Evolutionary conservation across 2,797 vertebrate species (phyloP).

Genomic region (Lepus townsendii): DNA sequence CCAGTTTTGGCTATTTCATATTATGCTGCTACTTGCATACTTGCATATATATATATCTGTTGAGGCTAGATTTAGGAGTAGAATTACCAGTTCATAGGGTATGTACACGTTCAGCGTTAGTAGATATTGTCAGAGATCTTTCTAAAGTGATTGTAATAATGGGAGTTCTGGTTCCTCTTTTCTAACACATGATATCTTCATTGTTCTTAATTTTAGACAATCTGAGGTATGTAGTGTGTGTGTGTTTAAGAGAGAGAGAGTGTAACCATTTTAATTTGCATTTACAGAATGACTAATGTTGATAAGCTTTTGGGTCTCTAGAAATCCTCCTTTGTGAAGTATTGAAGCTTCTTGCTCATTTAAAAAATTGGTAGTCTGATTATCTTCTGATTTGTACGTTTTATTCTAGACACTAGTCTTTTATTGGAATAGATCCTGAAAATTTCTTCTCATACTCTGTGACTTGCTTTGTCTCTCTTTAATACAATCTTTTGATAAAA

Average conservation of each 20-base stretch:
- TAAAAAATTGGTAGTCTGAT: not conserved
- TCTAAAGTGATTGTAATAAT: not conserved
- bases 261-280: not conserved
- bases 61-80: not conserved
- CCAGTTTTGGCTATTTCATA: not conserved
- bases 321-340: not conserved
- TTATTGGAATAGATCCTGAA: not conserved
- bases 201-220: not conserved
- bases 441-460: not conserved
- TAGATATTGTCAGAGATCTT: not conserved
- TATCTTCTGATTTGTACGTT: not conserved
- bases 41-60: not conserved
- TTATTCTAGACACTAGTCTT: not conserved
- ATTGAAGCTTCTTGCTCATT: not conserved
- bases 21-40: not conserved
- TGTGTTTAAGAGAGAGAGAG: no score
- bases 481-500: conserved; percentile 32
- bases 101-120: not conserved
- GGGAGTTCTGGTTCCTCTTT: not conserved
- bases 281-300: not conserved
- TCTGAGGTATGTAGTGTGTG: not conserved
- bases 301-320: not conserved
- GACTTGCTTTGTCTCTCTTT: not conserved
- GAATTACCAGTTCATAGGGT: not conserved
- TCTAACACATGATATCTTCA: not conserved